Conservation (phyloP, 2,113 vertebrate genomes). For the Alexandromys fortis region DNA sequence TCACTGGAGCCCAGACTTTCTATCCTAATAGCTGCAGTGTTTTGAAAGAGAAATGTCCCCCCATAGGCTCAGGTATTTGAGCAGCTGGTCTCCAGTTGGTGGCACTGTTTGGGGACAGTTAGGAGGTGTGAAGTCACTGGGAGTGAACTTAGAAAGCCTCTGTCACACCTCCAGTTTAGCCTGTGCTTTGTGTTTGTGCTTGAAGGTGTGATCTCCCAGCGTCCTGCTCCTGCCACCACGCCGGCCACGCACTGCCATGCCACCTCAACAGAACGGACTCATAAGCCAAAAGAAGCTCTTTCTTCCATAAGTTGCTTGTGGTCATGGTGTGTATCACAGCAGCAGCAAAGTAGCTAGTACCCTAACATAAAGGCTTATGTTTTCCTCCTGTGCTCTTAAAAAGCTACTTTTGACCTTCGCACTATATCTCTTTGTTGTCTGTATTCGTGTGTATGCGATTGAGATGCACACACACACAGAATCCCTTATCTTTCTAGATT, state of each 20-base stretch:
- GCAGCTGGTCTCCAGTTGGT: neutral
- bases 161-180: accelerated
- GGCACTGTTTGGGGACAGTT: neutral
- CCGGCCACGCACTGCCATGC: neutral
- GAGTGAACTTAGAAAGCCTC: neutral
- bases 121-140: neutral
- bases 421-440: neutral
- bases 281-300: neutral
- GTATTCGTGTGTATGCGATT: neutral
- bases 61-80: neutral
- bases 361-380: neutral
- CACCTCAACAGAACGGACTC: neutral
- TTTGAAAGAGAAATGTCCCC: neutral
- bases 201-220: neutral
- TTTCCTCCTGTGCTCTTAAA: too few species aligned
- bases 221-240: neutral
- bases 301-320: neutral
- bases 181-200: too few species aligned
- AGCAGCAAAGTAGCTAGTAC: neutral
- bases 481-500: too few species aligned
- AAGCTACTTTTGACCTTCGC: neutral
- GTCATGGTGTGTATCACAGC: neutral
- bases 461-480: neutral
- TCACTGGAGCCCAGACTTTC: too few species aligned
- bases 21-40: neutral